Conservation (phyloP, 2,113 vertebrate species). For the Antidorcas marsupialis region DNA sequence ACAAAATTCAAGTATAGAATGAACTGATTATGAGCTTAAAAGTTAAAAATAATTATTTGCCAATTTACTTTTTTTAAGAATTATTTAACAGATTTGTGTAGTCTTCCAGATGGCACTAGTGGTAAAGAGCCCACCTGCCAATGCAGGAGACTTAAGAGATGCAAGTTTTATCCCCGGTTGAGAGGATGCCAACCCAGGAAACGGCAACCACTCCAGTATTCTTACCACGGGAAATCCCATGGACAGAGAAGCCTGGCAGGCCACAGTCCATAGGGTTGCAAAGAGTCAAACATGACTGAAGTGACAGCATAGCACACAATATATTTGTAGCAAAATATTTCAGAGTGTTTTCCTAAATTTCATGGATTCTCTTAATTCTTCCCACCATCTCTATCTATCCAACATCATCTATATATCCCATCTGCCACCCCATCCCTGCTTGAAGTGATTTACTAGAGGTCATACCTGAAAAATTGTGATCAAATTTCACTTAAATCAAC, state of each 20-base stretch:
- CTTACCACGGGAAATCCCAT: neutral
- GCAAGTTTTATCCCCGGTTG: neutral
- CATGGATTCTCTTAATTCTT: neutral
- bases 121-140: neutral
- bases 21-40: neutral
- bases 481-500: neutral
- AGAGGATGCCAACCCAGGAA: neutral
- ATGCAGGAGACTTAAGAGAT: neutral
- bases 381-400: neutral
- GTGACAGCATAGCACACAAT: neutral
- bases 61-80: neutral
- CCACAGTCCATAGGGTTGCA: neutral
- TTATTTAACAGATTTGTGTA: neutral
- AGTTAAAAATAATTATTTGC: neutral
- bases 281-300: neutral
- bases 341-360: neutral
- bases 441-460: neutral
- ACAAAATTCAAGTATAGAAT: neutral
- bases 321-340: neutral
- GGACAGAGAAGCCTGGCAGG: neutral
- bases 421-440: fast-evolving
- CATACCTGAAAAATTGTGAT: neutral
- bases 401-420: fast-evolving
- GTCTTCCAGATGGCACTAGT: neutral
- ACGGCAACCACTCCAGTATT: neutral